These are phyloP conservation scores for Arbacia lixula DNA, from an alignment of 53 echinoderm and acorn worm genomes.

Conservation along the genomic window DNA sequence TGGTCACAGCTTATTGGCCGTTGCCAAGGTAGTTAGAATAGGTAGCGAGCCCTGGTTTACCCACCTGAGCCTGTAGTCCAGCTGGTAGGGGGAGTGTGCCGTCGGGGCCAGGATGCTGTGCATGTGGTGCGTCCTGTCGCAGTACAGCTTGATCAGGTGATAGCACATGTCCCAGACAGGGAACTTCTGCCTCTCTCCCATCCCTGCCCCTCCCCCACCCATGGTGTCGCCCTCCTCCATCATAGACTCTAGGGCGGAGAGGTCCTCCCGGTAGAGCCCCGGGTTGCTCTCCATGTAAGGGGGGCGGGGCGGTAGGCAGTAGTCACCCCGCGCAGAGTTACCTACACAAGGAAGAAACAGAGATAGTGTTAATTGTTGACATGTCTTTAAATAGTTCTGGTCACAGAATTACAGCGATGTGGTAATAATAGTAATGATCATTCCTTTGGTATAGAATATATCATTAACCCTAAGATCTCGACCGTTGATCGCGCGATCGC, in stretches of 20 bases:
- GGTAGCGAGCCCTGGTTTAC: no score
- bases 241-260: slow-evolving; percentile 43
- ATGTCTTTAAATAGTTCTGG: no score
- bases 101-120: slow-evolving; percentile 90
- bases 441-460: no score
- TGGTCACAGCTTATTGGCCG: no score
- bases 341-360: slow-evolving; percentile 39
- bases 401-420: no score
- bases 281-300: slow-evolving; percentile 96
- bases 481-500: no score
- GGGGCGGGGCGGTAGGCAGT: slow-evolving; percentile 85
- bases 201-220: slow-evolving; percentile 23
- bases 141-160: slow-evolving; percentile 91
- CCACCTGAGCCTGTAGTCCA: slow-evolving; percentile 98
- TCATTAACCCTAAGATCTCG: no score
- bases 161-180: slow-evolving; percentile 88
- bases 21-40: no score
- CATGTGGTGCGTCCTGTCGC: slow-evolving; percentile 75
- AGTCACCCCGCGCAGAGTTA: slow-evolving; percentile 68
- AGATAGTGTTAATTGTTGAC: no score
- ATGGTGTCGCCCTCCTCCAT: no score
- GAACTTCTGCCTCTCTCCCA: slow-evolving; percentile 11
- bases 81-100: slow-evolving; percentile 81
- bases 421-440: no score
- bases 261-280: slow-evolving; percentile 61